phyloP scores from a whole-genome alignment of 1,140 invertebrate species.

The Dufourea novaeangliae region DNA sequence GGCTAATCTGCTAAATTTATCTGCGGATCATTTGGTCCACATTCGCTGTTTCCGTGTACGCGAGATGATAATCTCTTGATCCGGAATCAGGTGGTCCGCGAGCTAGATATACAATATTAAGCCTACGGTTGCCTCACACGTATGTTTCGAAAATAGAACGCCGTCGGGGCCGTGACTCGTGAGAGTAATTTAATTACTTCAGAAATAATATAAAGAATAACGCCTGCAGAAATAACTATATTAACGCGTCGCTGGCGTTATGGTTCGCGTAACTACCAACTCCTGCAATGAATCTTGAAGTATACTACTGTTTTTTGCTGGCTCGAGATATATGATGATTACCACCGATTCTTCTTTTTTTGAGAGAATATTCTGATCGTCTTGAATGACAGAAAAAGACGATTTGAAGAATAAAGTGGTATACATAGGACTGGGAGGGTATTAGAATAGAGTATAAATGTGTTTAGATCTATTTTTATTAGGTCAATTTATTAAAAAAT shows the following conservation, averaged over 20 bases:
- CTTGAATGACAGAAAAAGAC: too few relatives aligned
- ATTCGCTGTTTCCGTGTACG: conserved; percentile 31
- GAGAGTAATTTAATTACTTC: conserved; percentile 15
- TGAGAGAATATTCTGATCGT: too few relatives aligned
- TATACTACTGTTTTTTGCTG: too few relatives aligned
- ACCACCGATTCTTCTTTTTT: too few relatives aligned
- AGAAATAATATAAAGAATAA: not conserved
- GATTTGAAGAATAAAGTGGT: too few relatives aligned
- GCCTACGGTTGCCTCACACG: conserved; percentile 12
- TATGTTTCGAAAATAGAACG: not conserved
- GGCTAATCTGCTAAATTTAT: conserved; percentile 66
- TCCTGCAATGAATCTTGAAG: too few relatives aligned
- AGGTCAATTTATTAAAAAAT: too few relatives aligned
- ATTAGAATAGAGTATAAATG: too few relatives aligned
- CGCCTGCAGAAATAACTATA: not conserved
- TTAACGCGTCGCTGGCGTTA: not conserved
- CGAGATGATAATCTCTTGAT: conserved; percentile 57
- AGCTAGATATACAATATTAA: conserved; percentile 23
- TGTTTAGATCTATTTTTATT: too few relatives aligned
- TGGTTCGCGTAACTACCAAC: too few relatives aligned
- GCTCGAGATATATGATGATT: too few relatives aligned
- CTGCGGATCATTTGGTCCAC: conserved; percentile 55
- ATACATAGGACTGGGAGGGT: too few relatives aligned
- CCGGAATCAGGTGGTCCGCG: conserved; percentile 51
- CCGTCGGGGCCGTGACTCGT: not conserved